Evolutionary conservation across 2,113 vertebrate species (phyloP), one percentile per base, ranked within the genome.

Genomic region (Origma solitaria): DNA sequence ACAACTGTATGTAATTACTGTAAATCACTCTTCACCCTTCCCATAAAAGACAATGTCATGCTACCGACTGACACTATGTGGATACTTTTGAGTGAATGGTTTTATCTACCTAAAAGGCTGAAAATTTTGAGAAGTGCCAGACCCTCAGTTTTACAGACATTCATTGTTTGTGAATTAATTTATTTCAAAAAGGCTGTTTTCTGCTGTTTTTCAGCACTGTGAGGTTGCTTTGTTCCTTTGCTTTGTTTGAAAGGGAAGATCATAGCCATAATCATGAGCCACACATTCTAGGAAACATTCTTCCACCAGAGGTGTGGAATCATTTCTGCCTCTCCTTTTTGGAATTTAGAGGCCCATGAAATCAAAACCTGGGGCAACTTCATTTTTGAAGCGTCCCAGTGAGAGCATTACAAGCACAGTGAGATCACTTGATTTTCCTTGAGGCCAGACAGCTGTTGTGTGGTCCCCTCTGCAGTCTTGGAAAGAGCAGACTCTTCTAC

Each of bases 1-100:
- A 92, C 95, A 94, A 87, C 78, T 92, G 37, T 85, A 94, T 92
- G 90, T 97, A 97, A 97, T 97, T 86, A 94, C 86, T 93, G 82
- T 84, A 98, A 97, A 96, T 97, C 95, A 84, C 86, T 97, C 85
- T 93, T 90, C 70, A 40, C 58, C 97, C 78, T 92, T 89, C 64
- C 38, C 57, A 56, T 88, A 88, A 97, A 91, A 98, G 94, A 96
- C 71, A 70, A 88, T 49, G 80, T 92, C 22, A 2, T 54, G 86
- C 91, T 97, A 97, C 94, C 88, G 91, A 93, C 78, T 96, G 53
- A 91, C 73, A 58, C 86, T 88, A 53, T 23, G 14, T 94, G 80
- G 69, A 73, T 81, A 71, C 37, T 61, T 38, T 92, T 95, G 79
- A 78, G 60, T 61, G 88, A 94, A 84, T 77, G 61, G 64, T 50